A percentile compares a stretch with the other conserved stretches of the same genome.
Conservation (phyloP, 2,113 vertebrate genomes). For the Orcinus orca region DNA sequence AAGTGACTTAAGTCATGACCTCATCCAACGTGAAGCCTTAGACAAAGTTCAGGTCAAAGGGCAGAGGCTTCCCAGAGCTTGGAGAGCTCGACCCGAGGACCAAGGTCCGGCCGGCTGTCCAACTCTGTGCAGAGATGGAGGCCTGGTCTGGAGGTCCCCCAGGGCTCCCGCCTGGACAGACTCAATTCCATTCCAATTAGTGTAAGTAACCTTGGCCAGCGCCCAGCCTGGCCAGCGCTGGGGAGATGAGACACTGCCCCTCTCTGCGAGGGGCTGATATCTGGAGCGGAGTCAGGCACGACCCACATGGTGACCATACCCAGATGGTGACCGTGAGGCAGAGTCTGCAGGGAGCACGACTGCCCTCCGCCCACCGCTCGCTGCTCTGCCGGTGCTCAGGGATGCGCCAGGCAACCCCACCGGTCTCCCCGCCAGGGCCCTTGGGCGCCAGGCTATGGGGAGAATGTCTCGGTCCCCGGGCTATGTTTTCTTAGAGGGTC, state of each 20-base stretch:
- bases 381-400: not conserved
- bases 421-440: not conserved
- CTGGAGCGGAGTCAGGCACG: not conserved
- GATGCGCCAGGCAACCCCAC: accelerated
- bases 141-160: accelerated
- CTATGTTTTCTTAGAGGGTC: too few species aligned
- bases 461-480: not conserved
- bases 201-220: accelerated
- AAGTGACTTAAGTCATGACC: not conserved
- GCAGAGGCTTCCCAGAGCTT: not conserved
- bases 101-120: accelerated
- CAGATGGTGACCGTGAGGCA: accelerated
- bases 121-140: not conserved
- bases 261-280: accelerated
- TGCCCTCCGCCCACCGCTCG: accelerated
- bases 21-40: not conserved
- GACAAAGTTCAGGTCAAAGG: not conserved
- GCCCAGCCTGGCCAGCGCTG: accelerated
- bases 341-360: too few species aligned
- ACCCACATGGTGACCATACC: not conserved
- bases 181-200: not conserved
- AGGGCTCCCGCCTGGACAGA: accelerated
- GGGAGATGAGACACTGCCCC: too few species aligned
- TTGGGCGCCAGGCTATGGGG: accelerated
- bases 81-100: accelerated